Evolutionary conservation across 2,113 vertebrate species (phyloP), one percentile per base, ranked within the genome.

Genomic region (Rhynchomys soricoides): DNA sequence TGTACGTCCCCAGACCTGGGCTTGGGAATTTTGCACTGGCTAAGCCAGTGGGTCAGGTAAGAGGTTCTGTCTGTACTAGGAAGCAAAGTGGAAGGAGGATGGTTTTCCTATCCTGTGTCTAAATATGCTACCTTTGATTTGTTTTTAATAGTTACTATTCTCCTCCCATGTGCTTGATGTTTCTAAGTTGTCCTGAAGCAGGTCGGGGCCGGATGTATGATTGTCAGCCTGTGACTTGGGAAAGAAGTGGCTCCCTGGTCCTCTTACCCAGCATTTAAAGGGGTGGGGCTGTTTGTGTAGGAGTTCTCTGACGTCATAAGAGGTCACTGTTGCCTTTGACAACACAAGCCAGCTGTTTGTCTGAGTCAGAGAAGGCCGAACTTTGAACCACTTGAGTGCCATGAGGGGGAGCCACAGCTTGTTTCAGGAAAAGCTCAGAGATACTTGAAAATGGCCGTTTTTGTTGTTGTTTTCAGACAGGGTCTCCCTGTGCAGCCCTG

Each of bases 231-330:
- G 16, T 71, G 88, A 74, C 66, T 64, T 74, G 59, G 50, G 50
- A 87, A 81, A 43, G 57, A 73, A 90, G 62, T 73, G 37, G 78
- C 31, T 11, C 31, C n/a, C 26, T 95, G 45, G 19, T 40, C n/a
- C 12, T 89, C 70, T 73, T 71, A 77, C 8, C 34, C 26, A 7
- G 52, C 52, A 40, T 24, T 74, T 8, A 66, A 86, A 88, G 73
- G 74, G 75, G 22, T 26, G 31, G 7, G 43, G 22, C 79, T 87
- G 52, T 1, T 91, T 64, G 78, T 45, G 29, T 43, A 9, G 34
- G 68, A 73, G 64, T 90, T 96, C 93, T 95, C 85, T 96, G 96
- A 97, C 57, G 68, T 96, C 97, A 96, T 90, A 96, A 95, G 77
- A 45, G 68, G 9, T 74, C 59, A 26, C 71, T 92, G 62, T 93